Percentiles rank a stretch among this genome's conserved stretches.
phyloP scores from a whole-genome alignment of 1,140 invertebrate species.

The Akabosia matsudoensis region DNA sequence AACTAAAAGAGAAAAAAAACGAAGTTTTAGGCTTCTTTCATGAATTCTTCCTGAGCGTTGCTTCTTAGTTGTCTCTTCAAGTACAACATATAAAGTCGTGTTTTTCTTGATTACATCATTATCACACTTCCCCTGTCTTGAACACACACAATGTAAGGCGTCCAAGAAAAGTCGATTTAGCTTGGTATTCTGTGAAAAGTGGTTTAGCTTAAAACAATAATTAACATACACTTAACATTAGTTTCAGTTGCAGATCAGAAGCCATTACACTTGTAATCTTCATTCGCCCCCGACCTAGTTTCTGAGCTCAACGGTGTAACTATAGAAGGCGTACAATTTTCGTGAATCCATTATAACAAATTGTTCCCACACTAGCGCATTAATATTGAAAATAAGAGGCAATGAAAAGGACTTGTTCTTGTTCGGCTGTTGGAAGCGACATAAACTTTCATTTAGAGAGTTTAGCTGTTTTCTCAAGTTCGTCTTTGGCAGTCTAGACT shows the following conservation, averaged over 20 bases:
- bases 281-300: background rate
- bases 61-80: background rate
- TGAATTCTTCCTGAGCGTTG: background rate
- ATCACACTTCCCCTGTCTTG: background rate
- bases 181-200: background rate
- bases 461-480: no score
- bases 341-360: no score
- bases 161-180: background rate
- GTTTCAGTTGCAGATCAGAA: constrained; percentile 4
- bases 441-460: background rate
- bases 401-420: no score
- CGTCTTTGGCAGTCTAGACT: no score
- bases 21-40: no score
- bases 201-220: background rate
- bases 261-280: background rate
- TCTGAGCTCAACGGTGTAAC: background rate
- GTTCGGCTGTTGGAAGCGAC: no score
- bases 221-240: constrained; percentile 10
- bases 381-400: no score
- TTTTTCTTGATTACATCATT: constrained; percentile 17
- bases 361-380: no score
- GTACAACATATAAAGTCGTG: background rate
- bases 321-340: no score
- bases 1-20: no score
- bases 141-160: background rate